Evolutionary conservation across 2,888 invertebrate species (phyloP).

Genomic region (Merodon equestris): DNA sequence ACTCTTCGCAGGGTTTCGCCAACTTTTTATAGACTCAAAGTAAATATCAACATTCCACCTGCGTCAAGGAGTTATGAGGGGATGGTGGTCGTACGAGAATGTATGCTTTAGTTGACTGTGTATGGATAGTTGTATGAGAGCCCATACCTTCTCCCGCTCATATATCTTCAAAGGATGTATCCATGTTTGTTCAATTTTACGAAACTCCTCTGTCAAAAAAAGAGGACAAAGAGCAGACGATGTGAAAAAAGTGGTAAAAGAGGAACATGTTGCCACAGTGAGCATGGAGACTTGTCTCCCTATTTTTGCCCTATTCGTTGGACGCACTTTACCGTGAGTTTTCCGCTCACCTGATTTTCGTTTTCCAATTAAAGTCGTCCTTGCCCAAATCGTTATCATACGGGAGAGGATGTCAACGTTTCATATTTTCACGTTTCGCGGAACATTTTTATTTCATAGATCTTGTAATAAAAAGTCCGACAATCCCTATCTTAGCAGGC

Average conservation of each 20-base stretch:
- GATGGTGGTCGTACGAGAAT: conserved; percentile 23
- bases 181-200: conserved; percentile 67
- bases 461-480: too few relatives aligned
- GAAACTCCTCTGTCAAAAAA: conserved; percentile 52
- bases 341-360: conserved; percentile 68
- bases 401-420: neutral
- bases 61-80: conserved; percentile 66
- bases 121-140: conserved; percentile 52
- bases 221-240: conserved; percentile 25
- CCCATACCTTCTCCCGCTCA: conserved; percentile 8
- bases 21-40: conserved; percentile 69
- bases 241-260: conserved; percentile 32
- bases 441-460: too few relatives aligned
- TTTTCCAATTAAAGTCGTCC: conserved; percentile 57
- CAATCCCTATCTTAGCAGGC: too few relatives aligned
- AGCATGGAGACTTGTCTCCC: conserved; percentile 24
- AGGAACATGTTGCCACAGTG: conserved; percentile 62
- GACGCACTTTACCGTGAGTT: conserved; percentile 67
- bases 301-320: conserved; percentile 56
- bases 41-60: conserved; percentile 69
- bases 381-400: neutral
- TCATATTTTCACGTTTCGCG: too few relatives aligned
- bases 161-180: conserved; percentile 59
- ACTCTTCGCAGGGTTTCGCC: conserved; percentile 41
- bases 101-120: conserved; percentile 45